Percentiles rank a stretch among this genome's conserved stretches.
These are phyloP conservation scores for Nasonia longicornis DNA, from an alignment of 1,140 invertebrate genomes.

Conservation along the genomic window DNA sequence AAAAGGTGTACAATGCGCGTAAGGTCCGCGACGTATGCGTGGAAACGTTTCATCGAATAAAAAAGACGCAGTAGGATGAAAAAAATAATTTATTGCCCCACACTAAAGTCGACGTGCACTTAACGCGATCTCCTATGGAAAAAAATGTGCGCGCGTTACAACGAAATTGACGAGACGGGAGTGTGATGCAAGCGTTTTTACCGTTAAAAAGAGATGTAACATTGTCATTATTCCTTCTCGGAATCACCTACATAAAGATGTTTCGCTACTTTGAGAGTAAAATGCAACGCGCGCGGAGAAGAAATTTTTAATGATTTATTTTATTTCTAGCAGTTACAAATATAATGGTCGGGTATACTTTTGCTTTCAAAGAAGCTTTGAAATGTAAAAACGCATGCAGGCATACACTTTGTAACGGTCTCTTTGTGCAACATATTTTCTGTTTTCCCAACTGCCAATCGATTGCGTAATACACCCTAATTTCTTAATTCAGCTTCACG, in stretches of 20 bases:
- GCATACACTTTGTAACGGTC: background rate
- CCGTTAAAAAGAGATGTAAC: constrained; percentile 44
- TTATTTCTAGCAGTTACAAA: background rate
- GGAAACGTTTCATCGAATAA: constrained; percentile 27
- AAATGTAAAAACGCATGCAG: background rate
- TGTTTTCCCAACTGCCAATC: background rate
- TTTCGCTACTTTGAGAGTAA: constrained; percentile 32
- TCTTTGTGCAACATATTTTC: background rate
- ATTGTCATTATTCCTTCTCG: constrained; percentile 39
- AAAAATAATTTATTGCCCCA: constrained; percentile 44
- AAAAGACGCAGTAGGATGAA: constrained; percentile 32
- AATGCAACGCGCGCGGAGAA: background rate
- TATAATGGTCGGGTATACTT: background rate
- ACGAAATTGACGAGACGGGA: constrained; percentile 27
- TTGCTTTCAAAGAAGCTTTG: constrained; percentile 22
- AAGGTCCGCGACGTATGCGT: background rate
- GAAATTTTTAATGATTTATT: constrained; percentile 27
- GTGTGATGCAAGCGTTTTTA: constrained; percentile 32
- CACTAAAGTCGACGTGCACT: constrained; percentile 35
- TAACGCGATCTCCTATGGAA: constrained; percentile 34
- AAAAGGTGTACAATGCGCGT: constrained; percentile 33
- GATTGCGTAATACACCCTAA: background rate
- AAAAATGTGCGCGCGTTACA: constrained; percentile 13
- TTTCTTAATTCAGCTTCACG: background rate
- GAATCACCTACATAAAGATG: constrained; percentile 39